Percentiles rank a stretch among this genome's conserved stretches.
These are phyloP conservation scores for Hafferia zeledoni DNA, from an alignment of 2,797 vertebrate genomes.

Conservation along the genomic window DNA sequence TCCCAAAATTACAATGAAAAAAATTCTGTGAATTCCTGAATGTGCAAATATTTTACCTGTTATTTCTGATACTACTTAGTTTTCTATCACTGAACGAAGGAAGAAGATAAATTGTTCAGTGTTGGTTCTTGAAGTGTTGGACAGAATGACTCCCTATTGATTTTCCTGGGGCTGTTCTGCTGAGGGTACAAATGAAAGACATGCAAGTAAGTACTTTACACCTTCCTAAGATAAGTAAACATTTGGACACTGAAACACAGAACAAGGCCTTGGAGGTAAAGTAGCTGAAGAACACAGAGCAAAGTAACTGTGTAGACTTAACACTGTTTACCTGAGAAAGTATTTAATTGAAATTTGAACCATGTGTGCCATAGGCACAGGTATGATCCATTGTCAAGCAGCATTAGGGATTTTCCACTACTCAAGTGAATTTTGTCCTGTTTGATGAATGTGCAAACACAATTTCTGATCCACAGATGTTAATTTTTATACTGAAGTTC, in stretches of 20 bases:
- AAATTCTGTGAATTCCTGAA: neutral
- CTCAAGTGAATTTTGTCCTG: neutral
- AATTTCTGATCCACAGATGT: neutral
- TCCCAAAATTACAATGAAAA: neutral
- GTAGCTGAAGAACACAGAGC: neutral
- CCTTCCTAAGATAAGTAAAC: constrained; percentile 3
- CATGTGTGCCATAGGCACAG: neutral
- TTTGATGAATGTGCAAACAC: neutral
- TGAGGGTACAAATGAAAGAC: constrained; percentile 11
- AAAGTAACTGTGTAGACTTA: neutral
- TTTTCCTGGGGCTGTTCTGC: constrained; percentile 41
- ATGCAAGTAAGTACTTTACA: neutral
- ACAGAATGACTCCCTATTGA: constrained; percentile 33
- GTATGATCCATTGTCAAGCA: neutral
- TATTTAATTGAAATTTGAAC: neutral
- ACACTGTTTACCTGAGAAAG: neutral
- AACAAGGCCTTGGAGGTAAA: constrained; percentile 4
- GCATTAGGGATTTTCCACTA: neutral
- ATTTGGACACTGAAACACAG: constrained; percentile 4
- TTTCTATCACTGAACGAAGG: neutral
- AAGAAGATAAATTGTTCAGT: neutral
- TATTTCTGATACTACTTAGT: neutral
- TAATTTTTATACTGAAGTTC: neutral
- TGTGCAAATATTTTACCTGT: neutral
- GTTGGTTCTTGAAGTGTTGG: neutral